These are phyloP conservation scores for Tortrix viridana DNA, from an alignment of 2,888 invertebrate genomes.

Conservation along the genomic window DNA sequence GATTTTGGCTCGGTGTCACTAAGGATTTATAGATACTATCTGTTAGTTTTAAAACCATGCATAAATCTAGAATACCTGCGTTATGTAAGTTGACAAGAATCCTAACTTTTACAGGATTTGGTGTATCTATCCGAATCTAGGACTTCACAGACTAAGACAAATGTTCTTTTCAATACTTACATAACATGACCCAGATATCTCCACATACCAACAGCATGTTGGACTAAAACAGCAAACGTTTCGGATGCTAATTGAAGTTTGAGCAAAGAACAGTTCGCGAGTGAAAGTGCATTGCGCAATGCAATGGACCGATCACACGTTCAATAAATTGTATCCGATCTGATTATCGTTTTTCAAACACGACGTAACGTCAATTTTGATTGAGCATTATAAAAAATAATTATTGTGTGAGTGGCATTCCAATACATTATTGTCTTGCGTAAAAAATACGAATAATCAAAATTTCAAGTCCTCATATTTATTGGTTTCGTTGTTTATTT, in stretches of 20 bases:
- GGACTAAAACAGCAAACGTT: slow-evolving; percentile 54
- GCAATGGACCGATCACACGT: slow-evolving; percentile 55
- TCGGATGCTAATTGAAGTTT: slow-evolving; percentile 72
- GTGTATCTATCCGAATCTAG: slow-evolving; percentile 2
- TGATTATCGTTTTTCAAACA: slow-evolving; percentile 27
- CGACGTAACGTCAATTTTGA: slow-evolving; percentile 1
- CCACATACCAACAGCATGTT: slow-evolving; percentile 39
- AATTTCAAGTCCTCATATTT: too few relatives aligned
- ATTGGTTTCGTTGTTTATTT: too few relatives aligned
- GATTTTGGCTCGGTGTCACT: slow-evolving; percentile 4
- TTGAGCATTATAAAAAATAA: background rate
- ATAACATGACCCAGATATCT: slow-evolving; percentile 35
- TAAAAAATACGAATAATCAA: too few relatives aligned
- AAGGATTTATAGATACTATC: too few relatives aligned
- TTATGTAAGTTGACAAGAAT: too few relatives aligned
- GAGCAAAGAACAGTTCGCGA: slow-evolving; percentile 57
- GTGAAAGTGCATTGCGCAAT: slow-evolving; percentile 73
- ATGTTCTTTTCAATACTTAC: slow-evolving; percentile 33
- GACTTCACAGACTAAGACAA: slow-evolving; percentile 17
- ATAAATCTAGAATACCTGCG: too few relatives aligned
- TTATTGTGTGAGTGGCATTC: background rate
- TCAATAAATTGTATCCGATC: slow-evolving; percentile 40
- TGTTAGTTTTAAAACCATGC: too few relatives aligned
- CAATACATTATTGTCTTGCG: too few relatives aligned
- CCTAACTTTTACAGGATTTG: background rate